Evolutionary conservation across 2,113 vertebrate species (phyloP), one percentile per base, ranked within the genome.

Genomic region (Lethenteron camtschaticum): DNA sequence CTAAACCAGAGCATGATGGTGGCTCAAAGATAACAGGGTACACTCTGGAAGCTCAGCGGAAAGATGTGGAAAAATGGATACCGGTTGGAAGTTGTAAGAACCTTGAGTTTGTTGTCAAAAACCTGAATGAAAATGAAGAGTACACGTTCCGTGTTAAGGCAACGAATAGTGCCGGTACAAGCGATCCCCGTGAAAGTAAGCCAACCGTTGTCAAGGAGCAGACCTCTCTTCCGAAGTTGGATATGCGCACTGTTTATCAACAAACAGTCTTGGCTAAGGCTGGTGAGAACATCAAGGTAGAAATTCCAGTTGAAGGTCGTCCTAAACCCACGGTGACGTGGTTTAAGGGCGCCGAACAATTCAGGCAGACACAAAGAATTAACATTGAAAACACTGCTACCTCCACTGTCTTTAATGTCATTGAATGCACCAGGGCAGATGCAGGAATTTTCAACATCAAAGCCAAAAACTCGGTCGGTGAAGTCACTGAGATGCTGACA

Each of bases 91-190:
- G 87, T 1, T 82, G 89, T 14, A 99, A 96, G 78, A 75, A 78
- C 0, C 75, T 96, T 76, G 89, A 94, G 71, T 96, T 82, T 71
- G 80, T 83, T 60, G 86, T 86, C 14, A 95, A 83, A 75, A 94
- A 92, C 78, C 83, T 99, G 9, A 96, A 87, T 73, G 90, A 96
- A 80, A 87, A 85, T 71, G 94, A 99, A 72, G 90, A 95, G 73
- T 99, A 96, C 70, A 80, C 84, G 69, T 99, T 99, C 84, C 87
- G 79, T 70, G 83, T 99, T 63, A 96, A 96, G 89, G 94, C 94
- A 41, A 90, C 88, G 57, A 99, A 99, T 74, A 85, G 79, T 10
- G 88, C 90, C 10, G 94, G 94, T 58, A 87, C 89, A 83, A 99
- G 94, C 71, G 79, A 78, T 72, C 90, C 92, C 71, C 81, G 89